These are phyloP conservation scores for Drosophila burlai DNA, from an alignment of 1,140 invertebrate genomes.

Conservation along the genomic window DNA sequence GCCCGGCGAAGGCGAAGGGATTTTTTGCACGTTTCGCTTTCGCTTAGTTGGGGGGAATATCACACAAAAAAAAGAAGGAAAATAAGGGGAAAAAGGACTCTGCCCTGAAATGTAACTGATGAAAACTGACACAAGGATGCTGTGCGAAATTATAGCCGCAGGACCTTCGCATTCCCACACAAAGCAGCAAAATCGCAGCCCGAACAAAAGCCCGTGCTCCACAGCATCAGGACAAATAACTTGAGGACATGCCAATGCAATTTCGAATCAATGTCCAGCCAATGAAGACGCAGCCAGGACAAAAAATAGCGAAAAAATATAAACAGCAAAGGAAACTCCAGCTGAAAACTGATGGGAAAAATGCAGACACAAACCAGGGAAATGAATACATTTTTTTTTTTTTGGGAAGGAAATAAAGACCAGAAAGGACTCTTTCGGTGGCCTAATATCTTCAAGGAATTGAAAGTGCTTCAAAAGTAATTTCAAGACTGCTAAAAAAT, in stretches of 20 bases:
- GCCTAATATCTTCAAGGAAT: neutral
- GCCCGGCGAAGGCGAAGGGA: conserved; percentile 52
- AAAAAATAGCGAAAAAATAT: neutral
- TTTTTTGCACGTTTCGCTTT: conserved; percentile 59
- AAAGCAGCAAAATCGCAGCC: conserved; percentile 57
- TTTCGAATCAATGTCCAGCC: conserved; percentile 57
- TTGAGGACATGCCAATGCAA: conserved; percentile 80
- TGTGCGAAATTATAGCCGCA: conserved; percentile 75
- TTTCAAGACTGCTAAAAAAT: neutral
- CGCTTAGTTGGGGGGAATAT: conserved; percentile 15
- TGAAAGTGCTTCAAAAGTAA: neutral
- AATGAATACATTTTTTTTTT: conserved; percentile 8
- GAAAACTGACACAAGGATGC: conserved; percentile 69
- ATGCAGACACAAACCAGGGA: neutral
- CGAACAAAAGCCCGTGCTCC: conserved; percentile 30
- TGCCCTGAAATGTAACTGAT: conserved; percentile 60
- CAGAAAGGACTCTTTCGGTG: neutral
- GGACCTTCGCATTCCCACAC: conserved; percentile 55
- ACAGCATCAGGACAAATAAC: conserved; percentile 53
- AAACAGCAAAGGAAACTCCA: neutral
- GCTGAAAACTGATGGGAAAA: neutral
- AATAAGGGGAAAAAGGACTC: neutral
- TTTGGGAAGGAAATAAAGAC: neutral
- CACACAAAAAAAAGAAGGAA: neutral
- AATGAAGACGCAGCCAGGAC: conserved; percentile 22